Evolutionary conservation across 2,797 vertebrate genomes (phyloP), one percentile per base, ranked within the genome.

Genomic region (Myotis planiceps): DNA sequence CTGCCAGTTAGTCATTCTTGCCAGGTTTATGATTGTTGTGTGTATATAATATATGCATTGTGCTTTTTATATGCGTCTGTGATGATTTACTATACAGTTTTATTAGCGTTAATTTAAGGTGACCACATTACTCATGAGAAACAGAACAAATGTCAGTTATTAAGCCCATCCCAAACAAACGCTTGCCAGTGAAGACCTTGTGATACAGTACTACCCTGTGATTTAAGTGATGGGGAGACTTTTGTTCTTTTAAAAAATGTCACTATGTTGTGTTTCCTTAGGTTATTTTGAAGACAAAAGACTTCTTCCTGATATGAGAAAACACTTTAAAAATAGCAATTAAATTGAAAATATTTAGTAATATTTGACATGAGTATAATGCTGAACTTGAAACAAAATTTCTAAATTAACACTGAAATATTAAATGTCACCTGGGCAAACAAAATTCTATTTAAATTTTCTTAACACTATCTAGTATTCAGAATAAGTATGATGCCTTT

Each of bases 41-140:
- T 69, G 18, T 89, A 60, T 66, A 37, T 85, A 90, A 69, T 93
- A 12, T 34, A 75, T 1, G 2, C 74, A 29, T 87, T 96, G 23
- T 97, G 74, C 39, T 91, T 42, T 89, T 13, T 90, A 60, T 88
- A 19, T 89, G 27, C 76, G 51, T 90, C 25, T 94, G 42, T 94
- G 91, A 80, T 71, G 88, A 81, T 63, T 21, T 53, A 47, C 69
- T 76, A 0, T n/a, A 34, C 37, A 45, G 42, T 71, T 96, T 96
- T 82, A 87, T 93, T 92, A 75, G 82, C 65, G 10, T 72, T 87
- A 69, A 94, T 96, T 90, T 90, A 96, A 95, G 19, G 23, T 93
- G 60, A 88, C 51, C 55, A 75, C 51, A 65, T 93, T 94, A 96
- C 74, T 92, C 92, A 92, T 76, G 37, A 91, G 25, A 95, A 96